Evolutionary conservation across 2,797 vertebrate species (phyloP), one percentile per base, ranked within the genome.

Genomic region (Schizopygopsis malacanthus): DNA sequence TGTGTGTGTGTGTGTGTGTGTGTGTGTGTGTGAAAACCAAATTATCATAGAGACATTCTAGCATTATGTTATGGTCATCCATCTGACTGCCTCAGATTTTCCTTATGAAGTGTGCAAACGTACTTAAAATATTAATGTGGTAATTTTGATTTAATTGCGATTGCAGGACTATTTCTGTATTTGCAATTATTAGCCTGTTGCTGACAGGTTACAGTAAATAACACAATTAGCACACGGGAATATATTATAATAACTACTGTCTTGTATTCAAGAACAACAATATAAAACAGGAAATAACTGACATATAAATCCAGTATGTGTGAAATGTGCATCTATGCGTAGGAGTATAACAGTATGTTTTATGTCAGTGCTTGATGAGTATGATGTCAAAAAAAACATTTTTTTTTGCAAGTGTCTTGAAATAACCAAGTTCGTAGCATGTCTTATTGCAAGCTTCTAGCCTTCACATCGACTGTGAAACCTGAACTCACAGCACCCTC

Each of bases 401-500:
- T 28, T 28, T 28, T 33, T 79, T 50, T 69, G 12, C 25, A 69
- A 79, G 18, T 43, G 67, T 79, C 83, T 79, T 54, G 76, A 63
- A 79, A 70, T 76, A 56, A 54, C 70, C 56, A 52, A 13, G n/a
- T 67, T 75, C 13, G 8, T 43, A 85, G n/a, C n/a, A n/a, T 69
- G 16, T 22, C 56, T 82, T 10, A 8, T 33, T 25, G 37, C 73
- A 78, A 78, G 75, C 73, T 33, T 37, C 16, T 22, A 54, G 73
- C 54, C 18, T 81, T 59, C 78, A 85, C 63, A 63, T 81, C 13
- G 1, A 73, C 70, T 25, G 6, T 54, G 69, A 85, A 82, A 87
- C 87, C 93, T 93, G 92, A 93, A 92, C 88, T 92, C 93, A 94
- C 93, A 95, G 95, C 94, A 83, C 95, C 95, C 94, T 96, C 95